phyloP scores from a whole-genome alignment of 1,140 invertebrate genomes.

The Aphaenogaster rudis region DNA sequence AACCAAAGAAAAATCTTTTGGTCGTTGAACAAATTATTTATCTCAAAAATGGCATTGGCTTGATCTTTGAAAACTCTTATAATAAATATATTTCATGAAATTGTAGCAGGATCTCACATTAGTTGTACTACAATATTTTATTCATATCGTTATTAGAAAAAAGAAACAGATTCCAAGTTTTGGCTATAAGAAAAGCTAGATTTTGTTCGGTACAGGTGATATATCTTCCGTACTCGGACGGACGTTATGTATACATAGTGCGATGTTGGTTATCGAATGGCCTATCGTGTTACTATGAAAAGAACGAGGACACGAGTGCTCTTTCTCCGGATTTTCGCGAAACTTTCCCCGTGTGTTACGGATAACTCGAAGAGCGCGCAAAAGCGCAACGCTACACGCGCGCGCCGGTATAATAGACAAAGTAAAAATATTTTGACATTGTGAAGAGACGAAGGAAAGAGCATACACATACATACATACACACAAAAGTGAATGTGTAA shows the following conservation, averaged over 20 bases:
- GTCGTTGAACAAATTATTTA: not conserved
- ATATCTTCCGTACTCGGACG: not conserved
- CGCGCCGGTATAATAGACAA: slow-evolving; percentile 38
- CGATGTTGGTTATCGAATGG: slow-evolving; percentile 55
- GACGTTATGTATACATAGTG: slow-evolving; percentile 14
- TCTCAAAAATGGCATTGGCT: not conserved
- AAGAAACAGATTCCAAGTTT: not conserved
- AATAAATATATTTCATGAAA: slow-evolving; percentile 16
- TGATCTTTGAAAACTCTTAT: not conserved
- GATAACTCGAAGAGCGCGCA: not conserved
- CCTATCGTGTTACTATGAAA: slow-evolving; percentile 59
- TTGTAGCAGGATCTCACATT: not conserved
- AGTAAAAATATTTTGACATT: slow-evolving; percentile 66
- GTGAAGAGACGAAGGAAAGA: slow-evolving; percentile 33
- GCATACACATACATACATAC: slow-evolving; percentile 2
- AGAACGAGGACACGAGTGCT: not conserved
- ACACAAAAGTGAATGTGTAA: slow-evolving; percentile 51
- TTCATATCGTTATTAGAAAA: not conserved
- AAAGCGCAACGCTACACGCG: slow-evolving; percentile 1
- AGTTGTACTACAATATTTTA: not conserved
- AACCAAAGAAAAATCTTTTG: not conserved
- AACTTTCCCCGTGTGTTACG: not conserved
- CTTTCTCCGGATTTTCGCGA: slow-evolving; percentile 39
- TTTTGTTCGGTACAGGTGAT: not conserved
- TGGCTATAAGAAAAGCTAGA: not conserved